Base-by-base conservation (phyloP, 2,888 invertebrate species). In the Drosophila imparisetae region DNA sequence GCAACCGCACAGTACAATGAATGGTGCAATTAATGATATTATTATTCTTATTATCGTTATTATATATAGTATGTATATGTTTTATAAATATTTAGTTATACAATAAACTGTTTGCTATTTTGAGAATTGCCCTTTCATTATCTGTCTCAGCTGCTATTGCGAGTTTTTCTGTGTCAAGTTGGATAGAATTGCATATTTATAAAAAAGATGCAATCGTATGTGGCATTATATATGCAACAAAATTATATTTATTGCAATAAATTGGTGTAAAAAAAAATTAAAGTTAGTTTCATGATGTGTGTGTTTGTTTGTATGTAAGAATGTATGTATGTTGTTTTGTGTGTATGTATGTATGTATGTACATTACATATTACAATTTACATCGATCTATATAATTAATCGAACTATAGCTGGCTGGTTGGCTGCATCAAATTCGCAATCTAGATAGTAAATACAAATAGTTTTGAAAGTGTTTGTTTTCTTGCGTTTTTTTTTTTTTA, bases 311-410 rank as follows among this genome's bases (percentile, higher is more conserved):
- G 50, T 45, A 24, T 40, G n/a, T n/a, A n/a, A n/a, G n/a, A n/a
- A 65, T 65, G 45, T 34, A 21, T 11, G 18, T 50, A 15, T 57
- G n/a, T 8, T 6, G 29, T 11, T 50, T 1, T 29, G 11, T 29
- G 7, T 48, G 53, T 61, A 7, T 72, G 66, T n/a, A n/a, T n/a
- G 18, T 38, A 4, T 29, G 11, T 29, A 5, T 40, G n/a, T 40
- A 42, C 67, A 81, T n/a, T n/a, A 81, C 86, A 86, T 81, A 88
- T 75, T 88, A 88, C 81, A 85, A 85, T 88, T 83, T 87, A 85
- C 86, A 83, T 87, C 74, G 74, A 84, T 80, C 67, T 77, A 61
- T 70, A 54, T 48, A 62, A 67, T 50, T 38, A 64, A 78, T 72
- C 68, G 72, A 79, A 63, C 66, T 79, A 75, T 78, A 79, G 78